Evolutionary conservation across 2,888 invertebrate genomes (phyloP).

Genomic region (Ophion slaviceki): DNA sequence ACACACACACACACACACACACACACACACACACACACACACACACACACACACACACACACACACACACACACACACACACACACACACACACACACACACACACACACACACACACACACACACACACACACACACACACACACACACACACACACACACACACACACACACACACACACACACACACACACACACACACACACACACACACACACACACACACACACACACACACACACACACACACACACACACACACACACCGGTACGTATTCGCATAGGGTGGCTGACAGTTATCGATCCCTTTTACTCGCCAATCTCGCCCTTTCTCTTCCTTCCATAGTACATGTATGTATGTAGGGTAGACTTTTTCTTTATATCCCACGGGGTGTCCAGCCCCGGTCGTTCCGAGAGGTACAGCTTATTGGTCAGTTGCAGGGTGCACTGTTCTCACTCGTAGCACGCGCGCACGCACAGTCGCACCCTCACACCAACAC

Average conservation of each 20-base stretch:
- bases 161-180: not conserved
- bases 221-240: not conserved
- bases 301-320: constrained; percentile 57
- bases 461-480: constrained; percentile 25
- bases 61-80: not conserved
- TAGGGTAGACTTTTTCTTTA: constrained; percentile 43
- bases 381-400: constrained; percentile 71
- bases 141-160: no score
- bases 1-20: no score
- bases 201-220: no score
- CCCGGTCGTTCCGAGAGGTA: constrained; percentile 73
- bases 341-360: constrained; percentile 4
- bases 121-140: not conserved
- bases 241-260: not conserved
- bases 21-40: no score
- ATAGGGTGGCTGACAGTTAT: constrained; percentile 53
- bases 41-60: not conserved
- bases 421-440: constrained; percentile 82
- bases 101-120: not conserved
- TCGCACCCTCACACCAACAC: not conserved
- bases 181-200: not conserved
- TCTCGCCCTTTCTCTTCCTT: constrained; percentile 27
- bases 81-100: no score
- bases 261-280: not conserved
- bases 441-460: constrained; percentile 70